Base-by-base conservation (phyloP, 2,888 invertebrate genomes). In the Hyles lineata region DNA sequence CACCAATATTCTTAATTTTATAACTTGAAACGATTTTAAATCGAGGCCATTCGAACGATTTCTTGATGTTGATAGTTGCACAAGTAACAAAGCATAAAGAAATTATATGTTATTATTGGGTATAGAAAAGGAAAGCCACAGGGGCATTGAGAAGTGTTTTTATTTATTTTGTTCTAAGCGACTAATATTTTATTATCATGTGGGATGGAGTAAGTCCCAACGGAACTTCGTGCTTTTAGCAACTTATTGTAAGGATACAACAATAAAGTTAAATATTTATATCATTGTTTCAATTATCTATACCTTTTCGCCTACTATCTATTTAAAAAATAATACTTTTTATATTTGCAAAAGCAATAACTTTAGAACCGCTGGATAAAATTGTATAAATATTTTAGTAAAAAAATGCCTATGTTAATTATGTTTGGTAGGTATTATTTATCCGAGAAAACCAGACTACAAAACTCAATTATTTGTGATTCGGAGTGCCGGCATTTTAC, bases 111-210 rank as follows among this genome's bases (percentile, higher is more conserved):
- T 86, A 82, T 87, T 88, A 88, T 90, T 88, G 86, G 85, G 84
- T 86, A 67, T 43, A 43, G 85, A 83, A 85, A 82, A 86, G 87
- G 83, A 87, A 87, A 84, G 92, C 92, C 92, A 85, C 78, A 86
- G 85, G 87, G 93, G 93, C 92, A 89, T 88, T 90, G 88, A 88
- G 90, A 92, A 89, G 90, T 87, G 89, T 89, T 90, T 83, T 91
- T 93, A 92, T 94, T 94, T 93, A 93, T 94, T 93, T 93, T 89
- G 92, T 92, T 92, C 84, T 91, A 90, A 92, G 91, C 89, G 89
- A 93, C 91, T 90, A 90, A 92, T 93, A 92, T 91, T 92, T 92
- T 93, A 90, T 92, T 82, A 91, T 89, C 87, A 88, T 83, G 85
- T 85, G 89, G 87, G 88, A 87, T 87, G 89, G 85, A 89, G 86